Base-by-base conservation (phyloP, 2,797 vertebrate genomes). In the Fistularia commersonii region DNA sequence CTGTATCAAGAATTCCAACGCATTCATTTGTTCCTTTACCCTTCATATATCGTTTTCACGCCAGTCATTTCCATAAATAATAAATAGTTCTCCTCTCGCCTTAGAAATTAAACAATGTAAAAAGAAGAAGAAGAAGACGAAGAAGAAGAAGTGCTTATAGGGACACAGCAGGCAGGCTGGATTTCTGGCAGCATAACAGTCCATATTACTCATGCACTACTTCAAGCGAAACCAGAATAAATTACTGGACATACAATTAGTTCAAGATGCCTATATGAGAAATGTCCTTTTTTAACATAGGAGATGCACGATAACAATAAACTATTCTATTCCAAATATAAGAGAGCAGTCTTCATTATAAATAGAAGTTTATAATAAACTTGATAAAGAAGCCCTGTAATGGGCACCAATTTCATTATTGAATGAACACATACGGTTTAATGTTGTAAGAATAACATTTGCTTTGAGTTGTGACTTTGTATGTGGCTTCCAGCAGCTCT, bases 191-290 rank as follows among this genome's bases (percentile, higher is more conserved):
- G 52, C 43, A 38, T 34, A 47, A 40, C 5, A 37, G 35, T 50
- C 3, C 13, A 37, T 37, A 64, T 66, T 49, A 66, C 51, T 76
- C 64, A 75, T 5, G 39, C 36, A 54, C 8, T 43, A 51, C 65
- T 67, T 34, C 64, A 64, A 62, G 47, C 50, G 23, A 52, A 70
- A 34, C 33, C 39, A 13, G 47, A 76, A 32, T 45, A 62, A 69
- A 66, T 63, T 6, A 68, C 39, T 42, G 42, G 53, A 67, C 69
- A 72, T 32, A 56, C 49, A 65, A 65, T 68, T 52, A 51, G 55
- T 54, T 60, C 47, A 7, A 45, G 32, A 31, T 33, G 39, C 13
- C 35, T 32, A 4, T 3, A 49, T 8, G 51, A 62, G 32, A 66
- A 69, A 65, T 51, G 11, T 36, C 15, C 9, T 13, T 6, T 58